Conservation (phyloP, 2,113 vertebrate species). For the Percopsis transmontana region DNA sequence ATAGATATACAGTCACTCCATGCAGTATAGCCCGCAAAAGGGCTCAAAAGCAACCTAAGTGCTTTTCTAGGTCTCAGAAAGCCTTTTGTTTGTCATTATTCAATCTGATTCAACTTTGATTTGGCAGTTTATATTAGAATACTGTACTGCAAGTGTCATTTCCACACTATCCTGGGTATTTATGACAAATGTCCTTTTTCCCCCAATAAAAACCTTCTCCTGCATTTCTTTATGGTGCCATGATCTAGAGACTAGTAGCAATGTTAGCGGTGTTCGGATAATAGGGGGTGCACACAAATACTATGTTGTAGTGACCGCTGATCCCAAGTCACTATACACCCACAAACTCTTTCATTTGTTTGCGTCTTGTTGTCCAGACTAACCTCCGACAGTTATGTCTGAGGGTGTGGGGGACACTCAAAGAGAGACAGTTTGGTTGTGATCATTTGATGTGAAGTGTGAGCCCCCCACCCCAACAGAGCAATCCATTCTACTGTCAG, state of each 20-base stretch:
- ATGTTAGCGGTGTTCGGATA: slow-evolving; percentile 1
- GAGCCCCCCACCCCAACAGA: slow-evolving; percentile 55
- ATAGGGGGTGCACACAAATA: background rate
- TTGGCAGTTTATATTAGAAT: background rate
- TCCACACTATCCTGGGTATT: no score
- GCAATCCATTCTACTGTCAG: slow-evolving; percentile 59
- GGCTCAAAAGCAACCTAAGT: background rate
- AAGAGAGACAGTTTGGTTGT: background rate
- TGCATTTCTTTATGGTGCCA: background rate
- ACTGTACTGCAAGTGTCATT: no score
- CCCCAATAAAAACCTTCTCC: no score
- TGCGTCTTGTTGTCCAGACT: background rate
- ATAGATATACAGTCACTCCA: background rate
- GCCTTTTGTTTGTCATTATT: no score
- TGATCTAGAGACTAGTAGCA: no score
- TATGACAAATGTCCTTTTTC: no score
- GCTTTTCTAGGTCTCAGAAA: no score
- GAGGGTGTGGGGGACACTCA: background rate
- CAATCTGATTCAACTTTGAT: background rate
- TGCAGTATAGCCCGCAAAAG: background rate
- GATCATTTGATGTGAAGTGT: slow-evolving; percentile 43
- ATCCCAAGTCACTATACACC: background rate
- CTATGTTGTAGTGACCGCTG: background rate
- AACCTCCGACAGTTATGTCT: background rate
- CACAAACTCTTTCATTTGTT: no score